Percentiles rank a stretch among this genome's conserved stretches.
Conservation (phyloP, 37 sponge, comb jelly and placozoan species). For the Cladorhizidae sp. region DNA sequence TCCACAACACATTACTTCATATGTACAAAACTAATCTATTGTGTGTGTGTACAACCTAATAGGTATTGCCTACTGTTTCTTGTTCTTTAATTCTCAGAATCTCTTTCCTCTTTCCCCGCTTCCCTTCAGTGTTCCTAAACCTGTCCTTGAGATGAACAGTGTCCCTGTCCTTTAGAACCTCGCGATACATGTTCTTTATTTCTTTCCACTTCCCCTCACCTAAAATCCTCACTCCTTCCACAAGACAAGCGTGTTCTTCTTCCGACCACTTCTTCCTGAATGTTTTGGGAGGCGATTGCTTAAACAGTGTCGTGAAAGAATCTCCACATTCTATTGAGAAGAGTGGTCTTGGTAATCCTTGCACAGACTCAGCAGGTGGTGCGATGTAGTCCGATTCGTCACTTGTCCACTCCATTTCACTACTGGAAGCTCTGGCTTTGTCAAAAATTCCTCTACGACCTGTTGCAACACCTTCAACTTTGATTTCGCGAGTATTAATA, state of each 20-base stretch:
- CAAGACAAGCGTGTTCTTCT: not conserved
- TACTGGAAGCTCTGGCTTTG: not conserved
- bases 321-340: not conserved
- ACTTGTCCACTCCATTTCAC: constrained; percentile 4
- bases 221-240: not conserved
- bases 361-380: not conserved
- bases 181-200: not conserved
- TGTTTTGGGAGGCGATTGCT: not conserved
- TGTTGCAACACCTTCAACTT: not conserved
- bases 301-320: not conserved
- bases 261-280: constrained; percentile 13
- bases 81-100: no score
- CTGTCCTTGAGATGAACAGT: not conserved
- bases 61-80: no score
- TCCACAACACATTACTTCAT: no score
- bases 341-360: no score
- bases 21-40: no score
- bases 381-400: not conserved
- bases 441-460: not conserved
- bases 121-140: constrained; percentile 4
- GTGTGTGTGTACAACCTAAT: no score
- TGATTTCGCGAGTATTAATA: not conserved
- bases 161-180: not conserved
- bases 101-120: no score
- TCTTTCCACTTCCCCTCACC: constrained; percentile 10